phyloP scores from a whole-genome alignment of 2,888 invertebrate genomes.

The Rhopalosiphum nymphaeae region DNA sequence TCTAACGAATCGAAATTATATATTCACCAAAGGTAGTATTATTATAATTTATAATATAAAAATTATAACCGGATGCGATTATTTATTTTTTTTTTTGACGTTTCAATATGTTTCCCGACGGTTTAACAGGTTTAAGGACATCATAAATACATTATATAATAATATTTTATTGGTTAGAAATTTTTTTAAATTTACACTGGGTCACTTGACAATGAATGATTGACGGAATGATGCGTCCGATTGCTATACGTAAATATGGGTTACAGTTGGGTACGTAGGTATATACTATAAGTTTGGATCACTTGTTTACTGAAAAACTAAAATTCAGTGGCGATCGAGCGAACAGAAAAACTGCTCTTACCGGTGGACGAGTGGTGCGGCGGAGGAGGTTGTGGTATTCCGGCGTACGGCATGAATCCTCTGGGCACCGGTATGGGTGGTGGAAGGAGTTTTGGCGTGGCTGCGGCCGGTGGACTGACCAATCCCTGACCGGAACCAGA shows the following conservation, averaged over 20 bases:
- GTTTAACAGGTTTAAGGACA: not conserved
- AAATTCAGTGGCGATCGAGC: not conserved
- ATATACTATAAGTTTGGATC: not conserved
- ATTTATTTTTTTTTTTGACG: not conserved
- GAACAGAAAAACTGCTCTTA: not conserved
- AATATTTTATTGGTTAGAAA: not conserved
- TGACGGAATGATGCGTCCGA: not conserved
- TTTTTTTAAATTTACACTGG: not conserved
- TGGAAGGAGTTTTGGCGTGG: conserved; percentile 75
- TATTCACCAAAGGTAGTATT: not conserved
- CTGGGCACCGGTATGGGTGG: conserved; percentile 75
- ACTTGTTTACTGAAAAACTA: not conserved
- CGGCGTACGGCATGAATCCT: conserved; percentile 74
- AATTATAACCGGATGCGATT: not conserved
- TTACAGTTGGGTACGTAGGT: too few species aligned
- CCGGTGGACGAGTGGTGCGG: conserved; percentile 67
- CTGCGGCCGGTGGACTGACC: conserved; percentile 73
- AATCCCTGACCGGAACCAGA: conserved; percentile 68
- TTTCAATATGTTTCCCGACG: not conserved
- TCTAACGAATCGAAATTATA: not conserved
- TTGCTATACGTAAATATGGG: too few species aligned
- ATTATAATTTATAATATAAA: not conserved
- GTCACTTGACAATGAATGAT: not conserved
- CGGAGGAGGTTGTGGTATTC: conserved; percentile 74
- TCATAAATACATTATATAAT: not conserved